These are phyloP conservation scores for Nasonia vitripennis DNA, from an alignment of 1,140 invertebrate genomes.

Conservation along the genomic window DNA sequence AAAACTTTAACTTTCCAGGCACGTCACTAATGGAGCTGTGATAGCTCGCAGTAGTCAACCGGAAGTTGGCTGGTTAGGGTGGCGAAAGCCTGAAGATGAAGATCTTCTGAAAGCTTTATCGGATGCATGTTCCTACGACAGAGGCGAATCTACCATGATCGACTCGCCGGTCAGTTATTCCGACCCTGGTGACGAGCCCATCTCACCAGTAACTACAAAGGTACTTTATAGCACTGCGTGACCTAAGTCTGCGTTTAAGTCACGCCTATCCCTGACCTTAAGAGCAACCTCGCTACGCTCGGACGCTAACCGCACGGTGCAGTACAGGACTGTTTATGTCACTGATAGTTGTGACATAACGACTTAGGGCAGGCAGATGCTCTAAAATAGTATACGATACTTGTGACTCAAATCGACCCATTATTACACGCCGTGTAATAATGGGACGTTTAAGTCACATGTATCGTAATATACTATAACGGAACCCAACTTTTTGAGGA, in stretches of 20 bases:
- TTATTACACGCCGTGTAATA: too few species aligned
- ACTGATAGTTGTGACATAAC: too few species aligned
- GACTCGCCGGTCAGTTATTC: slow-evolving; percentile 66
- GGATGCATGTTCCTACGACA: slow-evolving; percentile 86
- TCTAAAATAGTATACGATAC: too few species aligned
- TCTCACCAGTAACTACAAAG: slow-evolving; percentile 58
- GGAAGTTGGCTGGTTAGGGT: slow-evolving; percentile 94
- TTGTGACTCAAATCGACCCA: too few species aligned
- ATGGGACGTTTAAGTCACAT: too few species aligned
- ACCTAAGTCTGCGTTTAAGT: too few species aligned
- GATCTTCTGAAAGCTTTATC: slow-evolving; percentile 89
- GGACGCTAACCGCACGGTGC: too few species aligned
- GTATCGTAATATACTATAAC: neutral
- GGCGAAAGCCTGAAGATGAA: slow-evolving; percentile 93
- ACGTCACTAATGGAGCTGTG: slow-evolving; percentile 91
- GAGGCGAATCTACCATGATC: slow-evolving; percentile 73
- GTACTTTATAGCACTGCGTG: slow-evolving; percentile 43
- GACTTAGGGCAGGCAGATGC: too few species aligned
- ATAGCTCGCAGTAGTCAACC: slow-evolving; percentile 95
- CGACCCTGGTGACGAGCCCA: slow-evolving; percentile 63
- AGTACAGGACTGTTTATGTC: too few species aligned
- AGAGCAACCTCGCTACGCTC: too few species aligned
- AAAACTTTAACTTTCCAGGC: slow-evolving; percentile 72
- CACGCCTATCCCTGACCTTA: too few species aligned
- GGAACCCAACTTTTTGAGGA: neutral